These are phyloP conservation scores for Vespertilio murinus DNA, from an alignment of 2,797 vertebrate species.

Conservation along the genomic window DNA sequence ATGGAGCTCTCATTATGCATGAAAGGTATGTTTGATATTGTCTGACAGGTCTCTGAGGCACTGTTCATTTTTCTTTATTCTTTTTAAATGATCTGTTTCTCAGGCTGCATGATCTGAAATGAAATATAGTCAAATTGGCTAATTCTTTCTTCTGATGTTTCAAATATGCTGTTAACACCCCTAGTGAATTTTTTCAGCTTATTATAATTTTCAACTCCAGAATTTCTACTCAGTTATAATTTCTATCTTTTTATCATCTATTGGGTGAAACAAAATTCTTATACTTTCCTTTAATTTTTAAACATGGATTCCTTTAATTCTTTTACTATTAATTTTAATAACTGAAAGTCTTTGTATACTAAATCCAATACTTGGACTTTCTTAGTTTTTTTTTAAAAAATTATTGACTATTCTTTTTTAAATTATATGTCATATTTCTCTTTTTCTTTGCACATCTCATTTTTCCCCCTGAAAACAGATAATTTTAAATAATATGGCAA, in stretches of 20 bases:
- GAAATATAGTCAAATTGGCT: neutral
- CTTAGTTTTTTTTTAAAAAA: neutral
- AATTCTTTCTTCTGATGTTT: neutral
- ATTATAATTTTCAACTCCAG: neutral
- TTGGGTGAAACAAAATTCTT: neutral
- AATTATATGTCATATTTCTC: neutral
- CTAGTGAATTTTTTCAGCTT: neutral
- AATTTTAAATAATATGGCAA: neutral
- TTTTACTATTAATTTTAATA: neutral
- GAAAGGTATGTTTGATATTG: neutral
- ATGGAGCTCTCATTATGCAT: neutral
- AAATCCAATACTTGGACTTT: neutral
- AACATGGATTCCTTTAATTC: neutral
- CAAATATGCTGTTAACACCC: neutral
- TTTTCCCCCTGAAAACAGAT: neutral
- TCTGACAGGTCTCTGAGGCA: neutral
- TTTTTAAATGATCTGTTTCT: neutral
- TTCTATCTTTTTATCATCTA: neutral
- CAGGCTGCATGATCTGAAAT: neutral
- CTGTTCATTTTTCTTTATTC: neutral
- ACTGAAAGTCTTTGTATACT: conserved; percentile 13
- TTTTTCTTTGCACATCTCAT: neutral
- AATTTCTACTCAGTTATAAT: neutral
- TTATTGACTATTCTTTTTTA: neutral
- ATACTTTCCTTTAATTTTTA: neutral